Base-by-base conservation (phyloP, 2,113 vertebrate genomes). In the Heterocephalus glaber region DNA sequence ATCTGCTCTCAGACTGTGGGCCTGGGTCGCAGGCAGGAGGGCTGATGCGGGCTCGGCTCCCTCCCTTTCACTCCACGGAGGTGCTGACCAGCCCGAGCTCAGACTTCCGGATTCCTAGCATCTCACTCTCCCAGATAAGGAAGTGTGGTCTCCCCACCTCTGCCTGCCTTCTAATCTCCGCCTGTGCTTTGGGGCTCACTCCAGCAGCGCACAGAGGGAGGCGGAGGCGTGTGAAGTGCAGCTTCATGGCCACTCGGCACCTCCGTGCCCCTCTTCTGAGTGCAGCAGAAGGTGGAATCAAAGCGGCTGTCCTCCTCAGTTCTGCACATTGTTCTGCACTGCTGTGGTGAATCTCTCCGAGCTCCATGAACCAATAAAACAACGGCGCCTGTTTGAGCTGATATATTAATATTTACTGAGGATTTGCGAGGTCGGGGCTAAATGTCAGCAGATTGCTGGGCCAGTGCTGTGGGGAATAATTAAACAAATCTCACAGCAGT, bases 121-220 rank as follows among this genome's bases (percentile, higher is more conserved):
- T 98, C 97, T 99, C 97, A 97, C 97, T 97, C 96, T 97, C 95
- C 98, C 97, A 98, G 98, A 99, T 99, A 98, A 99, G 98, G 99
- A 98, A 99, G 98, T 98, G 97, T 38, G 98, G 98, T 89, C 60
- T 70, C 52, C 58, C 20, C 98, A 96, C 94, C 79, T n/a, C 70
- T 97, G 88, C 98, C 96, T 97, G 97, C 98, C 98, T 98, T 99
- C 99, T 99, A 98, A 99, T 99, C 99, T 98, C 98, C 98, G 99
- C 99, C 99, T 98, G 98, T 98, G 99, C 98, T 99, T 98, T 99
- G 99, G 99, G 99, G 99, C 98, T 98, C 97, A 98, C 99, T 99
- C 99, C 99, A 99, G 99, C 98, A 98, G 98, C 98, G 98, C 98
- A 99, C 99, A 99, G 99, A 99, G 98, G 98, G 97, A 99, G 99